Evolutionary conservation across 2,113 vertebrate species (phyloP).

Genomic region (Chaetorhynchus papuensis): DNA sequence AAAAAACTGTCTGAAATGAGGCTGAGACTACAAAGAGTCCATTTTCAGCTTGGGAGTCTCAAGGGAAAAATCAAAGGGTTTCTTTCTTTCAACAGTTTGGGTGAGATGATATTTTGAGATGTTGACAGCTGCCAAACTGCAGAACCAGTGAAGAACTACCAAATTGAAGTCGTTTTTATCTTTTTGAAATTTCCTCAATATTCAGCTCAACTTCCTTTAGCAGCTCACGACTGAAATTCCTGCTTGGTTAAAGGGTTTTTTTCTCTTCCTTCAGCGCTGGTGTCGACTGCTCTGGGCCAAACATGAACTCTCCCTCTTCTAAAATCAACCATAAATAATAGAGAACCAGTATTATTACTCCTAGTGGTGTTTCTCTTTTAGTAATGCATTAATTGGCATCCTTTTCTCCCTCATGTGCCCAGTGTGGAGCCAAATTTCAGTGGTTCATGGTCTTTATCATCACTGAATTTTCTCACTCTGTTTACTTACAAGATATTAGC

Average conservation of each 20-base stretch:
- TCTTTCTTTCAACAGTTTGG: conserved; percentile 74
- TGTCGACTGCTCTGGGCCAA: neutral
- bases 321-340: neutral
- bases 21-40: conserved; percentile 70
- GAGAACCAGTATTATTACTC: neutral
- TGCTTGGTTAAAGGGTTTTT: neutral
- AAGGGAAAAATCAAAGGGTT: conserved; percentile 69
- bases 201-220: conserved; percentile 20
- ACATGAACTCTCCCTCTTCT: neutral
- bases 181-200: conserved; percentile 32
- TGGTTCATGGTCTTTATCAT: neutral
- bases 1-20: conserved; percentile 62
- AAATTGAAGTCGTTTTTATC: conserved; percentile 59
- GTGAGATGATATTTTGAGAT: conserved; percentile 76
- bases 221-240: neutral
- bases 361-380: neutral
- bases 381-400: neutral
- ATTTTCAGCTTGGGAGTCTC: conserved; percentile 71
- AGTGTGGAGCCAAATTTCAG: neutral
- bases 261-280: neutral
- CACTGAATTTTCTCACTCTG: neutral
- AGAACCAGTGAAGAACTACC: conserved; percentile 55
- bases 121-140: conserved; percentile 74
- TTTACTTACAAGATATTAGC: neutral
- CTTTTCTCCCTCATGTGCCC: neutral